Conservation (phyloP, 2,113 vertebrate species). For the Hippocampus zosterae region DNA sequence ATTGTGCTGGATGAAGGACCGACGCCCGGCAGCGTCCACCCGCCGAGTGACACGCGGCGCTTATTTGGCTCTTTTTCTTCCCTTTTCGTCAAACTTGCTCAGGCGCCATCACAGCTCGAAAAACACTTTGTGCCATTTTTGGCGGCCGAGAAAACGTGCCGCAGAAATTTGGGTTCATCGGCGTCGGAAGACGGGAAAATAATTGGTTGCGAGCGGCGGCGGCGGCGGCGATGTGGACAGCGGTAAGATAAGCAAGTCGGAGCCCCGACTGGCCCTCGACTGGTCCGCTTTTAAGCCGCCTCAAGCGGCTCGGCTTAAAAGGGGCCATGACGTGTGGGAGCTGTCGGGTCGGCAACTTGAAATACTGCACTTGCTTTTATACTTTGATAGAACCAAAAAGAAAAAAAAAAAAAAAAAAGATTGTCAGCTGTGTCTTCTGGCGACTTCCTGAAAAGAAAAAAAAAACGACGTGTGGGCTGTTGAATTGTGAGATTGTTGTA, state of each 20-base stretch:
- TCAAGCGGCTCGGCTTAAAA: slow-evolving; percentile 1
- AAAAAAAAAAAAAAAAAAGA: slow-evolving; percentile 19
- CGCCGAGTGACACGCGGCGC: slow-evolving; percentile 77
- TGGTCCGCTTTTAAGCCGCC: slow-evolving; percentile 38
- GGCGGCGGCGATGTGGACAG: slow-evolving; percentile 27
- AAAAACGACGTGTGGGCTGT: slow-evolving; percentile 13
- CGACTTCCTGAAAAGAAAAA: not conserved
- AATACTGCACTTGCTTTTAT: slow-evolving; percentile 57
- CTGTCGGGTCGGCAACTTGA: slow-evolving; percentile 27
- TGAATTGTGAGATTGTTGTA: slow-evolving; percentile 35
- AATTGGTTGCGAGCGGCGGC: slow-evolving; percentile 9
- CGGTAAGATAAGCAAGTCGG: slow-evolving; percentile 15
- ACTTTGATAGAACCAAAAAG: slow-evolving; percentile 41
- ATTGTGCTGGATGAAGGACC: slow-evolving; percentile 20
- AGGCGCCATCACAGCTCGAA: not conserved
- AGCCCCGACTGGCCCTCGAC: slow-evolving; percentile 28
- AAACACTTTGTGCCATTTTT: slow-evolving; percentile 21
- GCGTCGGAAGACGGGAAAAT: slow-evolving; percentile 18
- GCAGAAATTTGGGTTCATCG: slow-evolving; percentile 38
- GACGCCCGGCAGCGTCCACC: slow-evolving; percentile 10
- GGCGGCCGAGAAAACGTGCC: slow-evolving; percentile 50
- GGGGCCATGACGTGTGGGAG: slow-evolving; percentile 25
- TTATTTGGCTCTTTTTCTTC: slow-evolving; percentile 48
- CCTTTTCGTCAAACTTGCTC: not conserved
- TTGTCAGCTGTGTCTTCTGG: slow-evolving; percentile 46